A percentile compares a stretch with the other conserved stretches of the same genome.
These are phyloP conservation scores for Boloria selene DNA, from an alignment of 2,888 invertebrate genomes.

Conservation along the genomic window DNA sequence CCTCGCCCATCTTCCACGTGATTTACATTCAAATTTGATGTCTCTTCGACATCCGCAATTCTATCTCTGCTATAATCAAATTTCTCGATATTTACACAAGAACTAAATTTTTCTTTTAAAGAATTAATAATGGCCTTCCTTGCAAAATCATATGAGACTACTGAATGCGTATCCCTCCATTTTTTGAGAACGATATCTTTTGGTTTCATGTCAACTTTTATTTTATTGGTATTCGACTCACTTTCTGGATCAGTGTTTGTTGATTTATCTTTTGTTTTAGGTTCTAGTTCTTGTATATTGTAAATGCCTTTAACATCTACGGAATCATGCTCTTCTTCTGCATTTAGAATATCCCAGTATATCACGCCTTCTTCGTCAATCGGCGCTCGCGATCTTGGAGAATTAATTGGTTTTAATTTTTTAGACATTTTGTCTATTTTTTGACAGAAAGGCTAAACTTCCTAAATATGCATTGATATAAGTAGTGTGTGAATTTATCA, in stretches of 20 bases:
- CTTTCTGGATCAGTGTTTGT: conserved; percentile 44
- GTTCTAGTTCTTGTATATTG: conserved; percentile 7
- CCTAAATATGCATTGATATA: neutral
- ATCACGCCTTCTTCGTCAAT: conserved; percentile 56
- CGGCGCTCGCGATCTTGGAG: conserved; percentile 69
- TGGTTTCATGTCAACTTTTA: conserved; percentile 45
- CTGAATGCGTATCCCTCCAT: conserved; percentile 68
- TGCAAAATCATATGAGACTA: conserved; percentile 64
- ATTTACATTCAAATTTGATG: conserved; percentile 75
- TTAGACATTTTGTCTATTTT: conserved; percentile 50
- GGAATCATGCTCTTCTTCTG: neutral
- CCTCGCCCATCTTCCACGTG: conserved; percentile 45
- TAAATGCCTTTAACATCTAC: neutral
- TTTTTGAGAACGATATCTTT: conserved; percentile 67
- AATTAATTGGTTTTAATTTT: conserved; percentile 49
- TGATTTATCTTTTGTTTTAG: conserved; percentile 51
- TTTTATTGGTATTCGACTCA: conserved; percentile 35
- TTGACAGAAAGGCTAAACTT: too few species aligned
- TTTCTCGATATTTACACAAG: conserved; percentile 52
- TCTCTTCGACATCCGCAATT: conserved; percentile 72
- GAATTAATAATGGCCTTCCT: conserved; percentile 71
- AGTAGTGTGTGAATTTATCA: conserved; percentile 17
- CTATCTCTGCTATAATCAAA: conserved; percentile 55
- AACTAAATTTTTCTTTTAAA: conserved; percentile 69
- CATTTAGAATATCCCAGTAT: conserved; percentile 65